Base-by-base conservation (phyloP, 2,888 invertebrate species). In the Mycalesis mineus region DNA sequence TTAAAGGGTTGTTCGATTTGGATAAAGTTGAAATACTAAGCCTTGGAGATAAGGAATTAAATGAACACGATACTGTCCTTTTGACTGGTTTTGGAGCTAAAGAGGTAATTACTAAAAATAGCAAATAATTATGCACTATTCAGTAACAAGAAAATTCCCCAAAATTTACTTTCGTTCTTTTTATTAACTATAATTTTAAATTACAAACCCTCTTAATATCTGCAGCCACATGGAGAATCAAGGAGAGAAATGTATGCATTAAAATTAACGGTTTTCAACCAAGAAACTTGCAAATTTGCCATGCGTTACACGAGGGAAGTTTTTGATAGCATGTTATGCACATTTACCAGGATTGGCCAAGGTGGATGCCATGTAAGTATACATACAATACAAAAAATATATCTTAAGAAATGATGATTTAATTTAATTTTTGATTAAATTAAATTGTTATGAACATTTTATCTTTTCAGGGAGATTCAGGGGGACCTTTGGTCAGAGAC, bases 281-380 rank as follows among this genome's bases (percentile, higher is more conserved):
- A 88, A 67, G 72, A 78, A 50, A 80, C 73, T 11, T 88, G 88
- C 61, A 63, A 64, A 56, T 88, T 67, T 67, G 88, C 88, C 1
- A 84, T 89, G 87, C 74, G 88, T 11, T 77, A 88, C 60, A 73
- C 77, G 0, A 77, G 73, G 64, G 65, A 78, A 28, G 81, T 89
- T 1, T 70, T 73, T 1, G 70, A 75, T 11, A 69, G 65, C 1
- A 89, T 88, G 88, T 87, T 89, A 67, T 89, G 88, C 58, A 89
- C 89, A 17, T 89, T 88, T 59, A 77, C 82, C 1, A 68, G 62
- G 62, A 69, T 81, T 29, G 88, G 88, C 0, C 75, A 88, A 74
- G 88, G 88, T 55, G 82, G 87, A 22, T 89, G 88, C 59, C 82
- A 82, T 57, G 88, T 88, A 71, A 84, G 88, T 82, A n/a, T n/a